Conservation (phyloP, 2,888 invertebrate genomes). For the Drosophila flavopinicola region DNA sequence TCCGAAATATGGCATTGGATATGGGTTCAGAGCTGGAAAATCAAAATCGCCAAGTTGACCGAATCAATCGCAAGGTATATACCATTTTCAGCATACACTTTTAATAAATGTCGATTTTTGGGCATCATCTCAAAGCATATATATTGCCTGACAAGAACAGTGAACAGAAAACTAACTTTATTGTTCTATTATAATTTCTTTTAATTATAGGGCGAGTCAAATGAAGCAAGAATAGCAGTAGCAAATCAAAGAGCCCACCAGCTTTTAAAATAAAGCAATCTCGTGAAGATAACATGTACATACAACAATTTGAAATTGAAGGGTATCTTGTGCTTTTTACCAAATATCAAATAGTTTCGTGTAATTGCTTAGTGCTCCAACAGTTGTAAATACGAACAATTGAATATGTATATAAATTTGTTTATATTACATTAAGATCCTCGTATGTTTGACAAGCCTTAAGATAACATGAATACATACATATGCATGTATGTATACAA, state of each 20-base stretch:
- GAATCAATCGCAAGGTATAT: constrained; percentile 97
- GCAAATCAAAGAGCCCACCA: constrained; percentile 99
- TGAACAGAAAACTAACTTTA: neutral
- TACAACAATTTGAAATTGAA: constrained; percentile 31
- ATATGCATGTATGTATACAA: constrained; percentile 4
- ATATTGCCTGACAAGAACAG: neutral
- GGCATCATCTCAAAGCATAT: too few species aligned
- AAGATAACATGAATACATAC: neutral
- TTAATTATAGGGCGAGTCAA: constrained; percentile 90
- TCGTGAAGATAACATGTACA: constrained; percentile 31
- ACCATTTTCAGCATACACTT: neutral
- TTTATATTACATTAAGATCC: constrained; percentile 1
- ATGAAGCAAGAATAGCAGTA: constrained; percentile 97
- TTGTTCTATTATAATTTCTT: constrained; percentile 7
- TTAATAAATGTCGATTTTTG: too few species aligned
- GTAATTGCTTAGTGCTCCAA: constrained; percentile 63
- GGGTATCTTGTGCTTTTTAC: constrained; percentile 35
- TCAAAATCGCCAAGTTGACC: constrained; percentile 98
- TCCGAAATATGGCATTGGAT: constrained; percentile 99
- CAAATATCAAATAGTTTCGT: constrained; percentile 39
- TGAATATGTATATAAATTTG: constrained; percentile 4
- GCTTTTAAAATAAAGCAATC: constrained; percentile 91
- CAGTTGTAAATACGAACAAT: constrained; percentile 40
- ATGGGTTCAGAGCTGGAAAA: constrained; percentile 99
- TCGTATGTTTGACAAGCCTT: constrained; percentile 1